Evolutionary conservation across 2,888 invertebrate species (phyloP), one percentile per base, ranked within the genome.

Genomic region (Lamellibrachia satsuma): DNA sequence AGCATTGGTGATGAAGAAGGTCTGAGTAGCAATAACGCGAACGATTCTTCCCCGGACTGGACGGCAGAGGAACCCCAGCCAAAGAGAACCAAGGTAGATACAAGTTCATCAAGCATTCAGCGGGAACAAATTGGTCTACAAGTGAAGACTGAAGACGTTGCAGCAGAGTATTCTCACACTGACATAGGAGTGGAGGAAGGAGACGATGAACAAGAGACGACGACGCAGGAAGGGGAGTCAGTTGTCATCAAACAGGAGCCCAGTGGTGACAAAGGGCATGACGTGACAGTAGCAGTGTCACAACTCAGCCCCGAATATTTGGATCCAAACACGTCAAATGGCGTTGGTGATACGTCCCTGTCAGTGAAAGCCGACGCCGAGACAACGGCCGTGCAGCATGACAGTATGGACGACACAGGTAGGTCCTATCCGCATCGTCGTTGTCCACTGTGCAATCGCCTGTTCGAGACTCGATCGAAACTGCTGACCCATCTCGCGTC

Each of bases 361-460:
- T 6, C 75, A 6, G 75, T 75, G 75, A 75, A 75, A 22, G 22
- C 0, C 75, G 75, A 75, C 75, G 75, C n/a, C 6, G 75, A 22
- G 75, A 22, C 75, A 4, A 11, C 75, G 55, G 55, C 7, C 55
- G 9, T 55, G 8, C 55, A 55, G 9, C 55, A 9, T 75, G 75
- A 75, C 75, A n/a, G 75, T 15, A n/a, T 75, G 1, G 75, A 22
- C 75, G 15, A 11, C 15, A 75, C 75, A 15, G 75, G 75, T 75
- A 15, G n/a, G 22, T 75, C 75, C 3, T 75, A 15, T n/a, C 75
- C 75, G 3, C 11, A 91, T 52, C 51, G 27, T 15, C 27, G 52
- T 9, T 91, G 91, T 52, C 91, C 91, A 52, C 55, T 57, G 22
- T 91, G 91, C 91, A 91, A 52, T 27, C 91, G 91, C 51, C 91